Conservation (phyloP, 2,113 vertebrate species). For the Ranitomeya variabilis region DNA sequence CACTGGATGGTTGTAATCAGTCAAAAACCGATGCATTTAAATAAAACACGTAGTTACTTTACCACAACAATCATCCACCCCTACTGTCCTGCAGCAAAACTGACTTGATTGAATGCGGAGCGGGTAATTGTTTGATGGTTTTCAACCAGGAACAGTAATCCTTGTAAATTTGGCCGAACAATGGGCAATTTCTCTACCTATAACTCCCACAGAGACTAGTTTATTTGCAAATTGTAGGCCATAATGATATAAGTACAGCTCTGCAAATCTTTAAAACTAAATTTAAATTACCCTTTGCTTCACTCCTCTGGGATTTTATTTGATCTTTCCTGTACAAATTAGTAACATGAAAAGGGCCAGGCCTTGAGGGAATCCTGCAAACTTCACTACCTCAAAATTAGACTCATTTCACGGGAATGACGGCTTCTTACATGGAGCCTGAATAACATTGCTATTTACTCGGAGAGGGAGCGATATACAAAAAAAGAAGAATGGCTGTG, state of each 20-base stretch:
- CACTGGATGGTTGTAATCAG: slow-evolving; percentile 51
- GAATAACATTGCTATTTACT: not conserved
- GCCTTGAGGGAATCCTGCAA: slow-evolving; percentile 19
- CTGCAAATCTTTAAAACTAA: slow-evolving; percentile 26
- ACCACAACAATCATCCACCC: slow-evolving; percentile 46
- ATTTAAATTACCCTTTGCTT: slow-evolving; percentile 40
- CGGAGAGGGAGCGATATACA: not conserved
- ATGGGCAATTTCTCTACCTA: slow-evolving; percentile 38
- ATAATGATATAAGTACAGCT: slow-evolving; percentile 45
- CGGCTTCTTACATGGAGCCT: not conserved
- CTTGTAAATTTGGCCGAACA: slow-evolving; percentile 43
- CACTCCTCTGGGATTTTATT: slow-evolving; percentile 43
- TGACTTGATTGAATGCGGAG: slow-evolving; percentile 30
- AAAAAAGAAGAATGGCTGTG: not conserved
- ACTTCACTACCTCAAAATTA: slow-evolving; percentile 33
- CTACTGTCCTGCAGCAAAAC: slow-evolving; percentile 41
- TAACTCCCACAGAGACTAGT: slow-evolving; percentile 7
- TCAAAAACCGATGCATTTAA: slow-evolving; percentile 29
- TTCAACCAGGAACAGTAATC: slow-evolving; percentile 25
- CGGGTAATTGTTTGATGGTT: slow-evolving; percentile 38
- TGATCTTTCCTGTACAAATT: slow-evolving; percentile 57
- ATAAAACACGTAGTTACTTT: slow-evolving; percentile 18
- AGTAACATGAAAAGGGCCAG: slow-evolving; percentile 42
- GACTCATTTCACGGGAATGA: not conserved
- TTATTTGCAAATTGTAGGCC: slow-evolving; percentile 41